Conservation (phyloP, 2,113 vertebrate genomes). For the Clarias batrachus region DNA sequence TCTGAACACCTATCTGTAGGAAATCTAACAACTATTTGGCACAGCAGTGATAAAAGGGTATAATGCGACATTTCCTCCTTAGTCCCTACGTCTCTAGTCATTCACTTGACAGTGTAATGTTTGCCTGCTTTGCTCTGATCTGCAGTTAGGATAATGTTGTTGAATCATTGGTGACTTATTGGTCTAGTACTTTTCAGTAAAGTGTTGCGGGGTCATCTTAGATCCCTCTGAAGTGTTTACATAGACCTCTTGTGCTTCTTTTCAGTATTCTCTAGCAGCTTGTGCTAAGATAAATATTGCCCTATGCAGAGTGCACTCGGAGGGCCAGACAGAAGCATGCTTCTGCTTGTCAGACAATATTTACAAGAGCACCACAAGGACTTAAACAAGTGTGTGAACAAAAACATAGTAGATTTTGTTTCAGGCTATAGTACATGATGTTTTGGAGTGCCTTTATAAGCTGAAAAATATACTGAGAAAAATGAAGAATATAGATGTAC, state of each 20-base stretch:
- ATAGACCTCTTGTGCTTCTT: slow-evolving; percentile 69
- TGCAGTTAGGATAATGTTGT: slow-evolving; percentile 79
- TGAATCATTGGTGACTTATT: slow-evolving; percentile 81
- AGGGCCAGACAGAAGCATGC: slow-evolving; percentile 65
- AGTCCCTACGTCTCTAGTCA: slow-evolving; percentile 58
- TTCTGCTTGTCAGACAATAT: slow-evolving; percentile 63
- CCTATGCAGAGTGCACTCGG: slow-evolving; percentile 70
- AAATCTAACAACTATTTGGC: background rate
- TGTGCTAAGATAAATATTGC: slow-evolving; percentile 79
- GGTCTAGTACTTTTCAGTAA: slow-evolving; percentile 74
- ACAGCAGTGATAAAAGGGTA: slow-evolving; percentile 22
- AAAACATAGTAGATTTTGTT: slow-evolving; percentile 35
- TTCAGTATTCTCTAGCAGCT: slow-evolving; percentile 69
- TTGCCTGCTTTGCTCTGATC: slow-evolving; percentile 82
- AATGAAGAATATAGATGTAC: slow-evolving; percentile 50
- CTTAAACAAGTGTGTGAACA: slow-evolving; percentile 58
- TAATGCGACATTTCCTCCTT: slow-evolving; percentile 67
- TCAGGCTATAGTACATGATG: slow-evolving; percentile 34
- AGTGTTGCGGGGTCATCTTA: slow-evolving; percentile 78
- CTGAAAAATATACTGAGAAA: background rate
- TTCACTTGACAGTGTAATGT: slow-evolving; percentile 68
- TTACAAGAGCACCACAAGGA: slow-evolving; percentile 58
- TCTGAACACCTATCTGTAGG: background rate
- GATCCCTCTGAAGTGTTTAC: slow-evolving; percentile 80
- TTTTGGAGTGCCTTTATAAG: slow-evolving; percentile 35